Evolutionary conservation across 2,888 invertebrate species (phyloP).

Genomic region (Folsomia manolachei): DNA sequence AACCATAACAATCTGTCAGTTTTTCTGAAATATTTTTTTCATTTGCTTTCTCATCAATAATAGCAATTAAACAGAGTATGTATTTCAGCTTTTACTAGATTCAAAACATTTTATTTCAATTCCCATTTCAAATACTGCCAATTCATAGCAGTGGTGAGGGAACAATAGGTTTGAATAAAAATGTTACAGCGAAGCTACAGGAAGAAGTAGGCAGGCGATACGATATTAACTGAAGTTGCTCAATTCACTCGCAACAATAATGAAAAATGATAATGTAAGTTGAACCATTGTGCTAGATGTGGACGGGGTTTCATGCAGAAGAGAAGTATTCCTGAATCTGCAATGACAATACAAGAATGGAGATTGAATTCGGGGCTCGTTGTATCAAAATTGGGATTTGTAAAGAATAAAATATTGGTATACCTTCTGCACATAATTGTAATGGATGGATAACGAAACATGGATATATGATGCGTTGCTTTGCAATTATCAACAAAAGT

Average conservation of each 20-base stretch:
- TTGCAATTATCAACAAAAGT: too few relatives aligned
- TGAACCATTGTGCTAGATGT: not conserved
- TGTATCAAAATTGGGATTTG: not conserved
- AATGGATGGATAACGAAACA: not conserved
- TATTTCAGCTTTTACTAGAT: not conserved
- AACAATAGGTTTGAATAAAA: not conserved
- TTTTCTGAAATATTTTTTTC: not conserved
- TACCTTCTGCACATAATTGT: too few relatives aligned
- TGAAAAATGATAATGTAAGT: not conserved
- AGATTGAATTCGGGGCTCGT: not conserved
- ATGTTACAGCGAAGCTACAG: too few relatives aligned
- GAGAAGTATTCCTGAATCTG: not conserved
- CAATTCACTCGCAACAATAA: not conserved
- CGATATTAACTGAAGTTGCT: not conserved
- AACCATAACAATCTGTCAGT: not conserved
- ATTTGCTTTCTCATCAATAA: not conserved
- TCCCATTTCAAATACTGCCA: not conserved
- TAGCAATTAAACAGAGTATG: not conserved
- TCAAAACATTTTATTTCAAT: not conserved
- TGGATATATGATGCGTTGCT: not conserved
- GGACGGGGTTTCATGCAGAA: not conserved
- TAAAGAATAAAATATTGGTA: not conserved
- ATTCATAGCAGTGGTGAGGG: not conserved
- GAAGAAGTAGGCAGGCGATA: not conserved
- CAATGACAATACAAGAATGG: not conserved